These are phyloP conservation scores for Perithous albicinctus DNA, from an alignment of 2,888 invertebrate genomes.

Conservation along the genomic window DNA sequence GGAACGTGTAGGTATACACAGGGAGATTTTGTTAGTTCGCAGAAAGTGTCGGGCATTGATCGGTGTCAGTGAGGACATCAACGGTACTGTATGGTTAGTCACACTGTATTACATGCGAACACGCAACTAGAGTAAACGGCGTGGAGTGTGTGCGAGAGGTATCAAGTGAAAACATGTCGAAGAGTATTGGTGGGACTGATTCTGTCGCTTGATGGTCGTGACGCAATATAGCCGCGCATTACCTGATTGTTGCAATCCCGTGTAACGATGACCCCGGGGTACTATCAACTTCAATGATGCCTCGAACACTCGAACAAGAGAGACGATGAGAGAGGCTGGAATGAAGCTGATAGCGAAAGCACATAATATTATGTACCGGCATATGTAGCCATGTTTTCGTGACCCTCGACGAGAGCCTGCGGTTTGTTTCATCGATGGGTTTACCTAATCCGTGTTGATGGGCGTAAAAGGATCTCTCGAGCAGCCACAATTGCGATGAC, in stretches of 20 bases:
- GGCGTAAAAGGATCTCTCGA: constrained; percentile 54
- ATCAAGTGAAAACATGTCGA: constrained; percentile 28
- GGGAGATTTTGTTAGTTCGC: constrained; percentile 9
- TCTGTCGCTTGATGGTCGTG: constrained; percentile 12
- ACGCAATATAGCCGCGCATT: constrained; percentile 19
- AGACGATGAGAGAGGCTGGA: neutral
- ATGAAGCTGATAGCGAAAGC: constrained; percentile 6
- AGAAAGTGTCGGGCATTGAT: constrained; percentile 25
- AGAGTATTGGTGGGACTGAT: constrained; percentile 14
- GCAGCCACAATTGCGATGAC: constrained; percentile 59
- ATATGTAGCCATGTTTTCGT: constrained; percentile 42
- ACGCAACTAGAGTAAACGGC: constrained; percentile 5
- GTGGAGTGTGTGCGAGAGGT: constrained; percentile 2
- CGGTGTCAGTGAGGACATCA: neutral
- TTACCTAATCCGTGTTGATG: constrained; percentile 63
- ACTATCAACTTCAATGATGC: constrained; percentile 27
- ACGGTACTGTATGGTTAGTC: neutral
- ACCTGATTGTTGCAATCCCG: constrained; percentile 48
- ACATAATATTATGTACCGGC: constrained; percentile 44
- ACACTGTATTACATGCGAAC: constrained; percentile 2
- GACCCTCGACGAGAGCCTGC: constrained; percentile 40
- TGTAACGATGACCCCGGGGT: constrained; percentile 36
- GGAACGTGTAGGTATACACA: constrained; percentile 16
- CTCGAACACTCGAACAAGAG: constrained; percentile 21
- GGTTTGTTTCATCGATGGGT: constrained; percentile 56